Evolutionary conservation across 2,113 vertebrate genomes (phyloP), one percentile per base, ranked within the genome.

Genomic region (Epinephelus moara): DNA sequence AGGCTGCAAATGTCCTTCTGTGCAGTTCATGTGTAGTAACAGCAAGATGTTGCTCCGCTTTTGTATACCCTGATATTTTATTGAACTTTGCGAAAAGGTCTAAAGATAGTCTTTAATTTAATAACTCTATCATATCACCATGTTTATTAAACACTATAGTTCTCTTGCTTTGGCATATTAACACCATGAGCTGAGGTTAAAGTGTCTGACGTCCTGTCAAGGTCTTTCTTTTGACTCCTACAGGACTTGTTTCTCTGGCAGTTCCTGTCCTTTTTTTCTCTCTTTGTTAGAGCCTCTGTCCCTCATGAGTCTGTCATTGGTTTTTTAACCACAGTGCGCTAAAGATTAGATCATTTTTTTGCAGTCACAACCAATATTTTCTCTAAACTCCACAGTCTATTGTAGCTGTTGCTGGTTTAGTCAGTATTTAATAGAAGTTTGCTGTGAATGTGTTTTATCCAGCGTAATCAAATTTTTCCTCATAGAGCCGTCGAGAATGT

Each of bases 151-250:
- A 42, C 55, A 49, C 6, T 25, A 4, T 1, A 7, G 37, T 18
- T 6, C 23, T 27, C 15, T 45, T 18, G 50, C 30, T 70, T 71
- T 52, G 70, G 25, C 37, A 3, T 33, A 55, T 6, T 47, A 23
- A 23, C 61, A 21, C 57, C 14, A 61, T 53, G 37, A 71, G 52
- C 47, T 61, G 49, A n/a, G 17, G 8, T 45, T 10, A 45, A 45
- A 56, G 21, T 55, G 42, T 13, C 37, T 70, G 23, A 67, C 69
- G 57, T 30, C 27, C 40, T 23, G 45, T 21, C 67, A 11, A 27
- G 27, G 25, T 8, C 55, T 68, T 63, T 49, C 57, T 47, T 64
- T 66, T 74, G 61, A 37, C 53, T 80, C 64, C 75, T 2, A 1
- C 27, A 63, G 66, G 10, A 67, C 13, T n/a, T 69, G 14, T 80